Base-by-base conservation (phyloP, 2,113 vertebrate genomes). In the Acrocephalus arundinaceus region DNA sequence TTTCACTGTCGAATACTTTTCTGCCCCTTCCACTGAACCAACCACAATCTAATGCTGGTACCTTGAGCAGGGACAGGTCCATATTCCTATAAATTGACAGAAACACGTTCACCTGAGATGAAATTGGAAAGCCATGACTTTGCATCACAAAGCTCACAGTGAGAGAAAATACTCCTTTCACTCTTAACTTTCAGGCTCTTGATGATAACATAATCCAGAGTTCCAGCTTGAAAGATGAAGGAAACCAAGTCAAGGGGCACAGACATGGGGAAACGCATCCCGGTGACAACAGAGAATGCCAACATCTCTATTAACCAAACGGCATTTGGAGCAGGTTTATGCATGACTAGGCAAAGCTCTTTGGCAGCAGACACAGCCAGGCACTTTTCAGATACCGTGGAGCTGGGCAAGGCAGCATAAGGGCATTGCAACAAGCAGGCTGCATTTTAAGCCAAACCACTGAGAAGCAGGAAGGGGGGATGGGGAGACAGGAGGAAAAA, bases 301-400 rank as follows among this genome's bases (percentile, higher is more conserved):
- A 95, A 85, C 76, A 49, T 85, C 90, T 78, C 8, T 33, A 85
- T 80, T 76, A 82, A 78, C 48, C 70, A 61, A 85, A 74, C 7
- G 62, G 95, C 87, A 88, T 86, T 90, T 81, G 55, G 58, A 83
- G 66, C 92, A 84, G 90, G 59, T 88, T 93, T 58, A 25, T 85
- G 96, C 92, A 90, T 88, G 94, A 93, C 82, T 54, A 86, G 95
- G 82, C 92, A 94, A 90, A 94, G 85, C 87, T 90, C 71, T 71
- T 43, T 96, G 93, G 94, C 93, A 96, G 91, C 89, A 89, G 55
- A 52, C 3, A 35, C 59, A 86, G 54, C 71, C 61, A 88, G 84
- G 90, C 82, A 84, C 87, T 96, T 85, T 51, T 71, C 87, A 85
- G 91, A 71, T 28, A 13, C 83, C 0, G 2, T 6, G 80, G 45